Evolutionary conservation across 2,797 vertebrate species (phyloP).

Genomic region (Momotus momota): DNA sequence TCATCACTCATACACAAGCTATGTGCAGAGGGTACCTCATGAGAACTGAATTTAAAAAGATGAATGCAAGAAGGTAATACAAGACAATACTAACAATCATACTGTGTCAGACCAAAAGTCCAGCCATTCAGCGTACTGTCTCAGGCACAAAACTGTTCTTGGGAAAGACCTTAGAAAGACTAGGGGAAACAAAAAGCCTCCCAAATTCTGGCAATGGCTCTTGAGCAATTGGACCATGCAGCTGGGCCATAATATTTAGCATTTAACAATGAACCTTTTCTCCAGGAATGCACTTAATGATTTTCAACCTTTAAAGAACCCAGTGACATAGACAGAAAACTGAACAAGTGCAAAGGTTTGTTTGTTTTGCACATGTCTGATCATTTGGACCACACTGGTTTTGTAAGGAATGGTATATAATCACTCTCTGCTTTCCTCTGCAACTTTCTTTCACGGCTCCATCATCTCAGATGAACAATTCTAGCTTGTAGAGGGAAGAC

Average conservation of each 20-base stretch:
- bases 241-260: neutral
- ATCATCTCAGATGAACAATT: neutral
- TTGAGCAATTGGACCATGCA: neutral
- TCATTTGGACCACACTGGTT: neutral
- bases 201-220: neutral
- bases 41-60: slow-evolving; percentile 79
- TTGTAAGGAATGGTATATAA: neutral
- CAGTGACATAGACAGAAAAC: neutral
- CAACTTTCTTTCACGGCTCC: neutral
- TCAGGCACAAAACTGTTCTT: neutral
- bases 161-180: neutral
- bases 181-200: neutral
- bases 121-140: too few relatives aligned
- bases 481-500: neutral
- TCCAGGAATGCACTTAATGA: neutral
- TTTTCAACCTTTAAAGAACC: neutral
- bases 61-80: slow-evolving; percentile 81
- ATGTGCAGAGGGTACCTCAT: slow-evolving; percentile 83
- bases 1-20: slow-evolving; percentile 85
- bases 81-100: neutral
- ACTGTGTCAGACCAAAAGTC: neutral
- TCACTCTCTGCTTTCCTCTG: neutral
- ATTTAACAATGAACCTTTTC: neutral
- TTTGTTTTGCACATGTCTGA: neutral
- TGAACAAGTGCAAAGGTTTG: neutral